Base-by-base conservation (phyloP, 2,113 vertebrate genomes). In the Scalopus aquaticus region DNA sequence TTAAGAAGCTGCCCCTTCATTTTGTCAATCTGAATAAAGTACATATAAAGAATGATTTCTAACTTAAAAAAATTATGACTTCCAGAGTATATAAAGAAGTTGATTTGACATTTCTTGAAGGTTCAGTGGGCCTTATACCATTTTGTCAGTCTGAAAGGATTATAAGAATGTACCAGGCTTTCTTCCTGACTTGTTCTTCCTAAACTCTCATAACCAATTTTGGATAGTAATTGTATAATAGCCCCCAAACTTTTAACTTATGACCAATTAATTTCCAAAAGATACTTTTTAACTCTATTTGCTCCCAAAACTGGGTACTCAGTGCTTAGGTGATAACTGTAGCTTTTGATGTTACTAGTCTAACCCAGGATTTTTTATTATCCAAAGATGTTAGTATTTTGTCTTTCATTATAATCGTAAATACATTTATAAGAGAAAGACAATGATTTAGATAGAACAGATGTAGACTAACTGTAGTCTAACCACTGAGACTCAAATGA, bases 361-460 rank as follows among this genome's bases (percentile, higher is more conserved):
- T 88, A 93, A 91, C 65, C 44, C 54, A 84, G 19, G 44, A 86
- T 86, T 93, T 44, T 92, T 76, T 93, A 73, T 78, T 89, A 70
- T 79, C 69, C 51, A 51, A 37, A 93, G 69, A 82, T 87, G 37
- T 86, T 88, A 90, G 32, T 74, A 73, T 90, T 95, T 85, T 95
- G 49, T 93, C 35, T 90, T 96, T 84, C 26, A 51, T 92, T 24
- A 90, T 88, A 86, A 26, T 96, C 42, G 77, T 49, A 92, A 81
- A 79, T 79, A 32, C 15, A 78, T 88, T 82, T 96, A 56, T 89
- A 54, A 56, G 62, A 90, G 54, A 19, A 87, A 86, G 35, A 69
- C 20, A 60, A 1, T 73, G 17, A 69, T 93, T 82, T 32, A 80
- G 13, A 49, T 85, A 65, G 24, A 91, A 83, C 39, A 93, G 62